Evolutionary conservation across 2,113 vertebrate genomes (phyloP).

Genomic region (Bos javanicus): DNA sequence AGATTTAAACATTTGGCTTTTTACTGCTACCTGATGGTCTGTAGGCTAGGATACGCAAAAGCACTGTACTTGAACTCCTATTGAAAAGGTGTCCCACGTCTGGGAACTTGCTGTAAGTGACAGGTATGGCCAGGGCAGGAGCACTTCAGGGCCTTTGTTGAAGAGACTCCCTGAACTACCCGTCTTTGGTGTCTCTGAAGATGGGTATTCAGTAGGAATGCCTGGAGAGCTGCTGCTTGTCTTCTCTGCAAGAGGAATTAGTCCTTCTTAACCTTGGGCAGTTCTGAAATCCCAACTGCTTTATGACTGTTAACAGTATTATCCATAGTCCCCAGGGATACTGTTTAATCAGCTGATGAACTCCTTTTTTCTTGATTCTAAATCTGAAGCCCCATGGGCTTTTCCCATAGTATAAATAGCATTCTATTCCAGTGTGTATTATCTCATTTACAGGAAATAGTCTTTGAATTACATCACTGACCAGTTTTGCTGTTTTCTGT

Average conservation of each 20-base stretch:
- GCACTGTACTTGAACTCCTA: not conserved
- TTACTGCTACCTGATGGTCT: not conserved
- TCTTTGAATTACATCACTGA: slow-evolving; percentile 60
- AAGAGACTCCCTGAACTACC: not conserved
- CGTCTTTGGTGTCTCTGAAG: not conserved
- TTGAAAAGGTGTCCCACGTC: not conserved
- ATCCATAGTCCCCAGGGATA: not conserved
- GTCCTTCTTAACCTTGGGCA: not conserved
- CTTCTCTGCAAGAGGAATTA: not conserved
- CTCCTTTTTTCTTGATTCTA: slow-evolving; percentile 60
- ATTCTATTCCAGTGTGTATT: slow-evolving; percentile 46
- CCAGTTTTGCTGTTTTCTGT: slow-evolving; percentile 8
- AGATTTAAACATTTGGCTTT: slow-evolving; percentile 21
- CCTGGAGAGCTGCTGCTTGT: not conserved
- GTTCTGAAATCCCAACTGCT: not conserved
- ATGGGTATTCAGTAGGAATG: not conserved
- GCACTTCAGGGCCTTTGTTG: not conserved
- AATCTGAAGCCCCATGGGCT: not conserved
- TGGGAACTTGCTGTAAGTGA: not conserved
- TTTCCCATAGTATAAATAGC: slow-evolving; percentile 69
- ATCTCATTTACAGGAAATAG: slow-evolving; percentile 68
- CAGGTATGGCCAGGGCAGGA: not conserved
- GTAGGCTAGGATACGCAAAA: not conserved
- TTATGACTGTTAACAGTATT: not conserved
- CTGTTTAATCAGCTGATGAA: slow-evolving; percentile 30